phyloP scores from a whole-genome alignment of 2,797 vertebrate species.

The Salarias fasciatus region DNA sequence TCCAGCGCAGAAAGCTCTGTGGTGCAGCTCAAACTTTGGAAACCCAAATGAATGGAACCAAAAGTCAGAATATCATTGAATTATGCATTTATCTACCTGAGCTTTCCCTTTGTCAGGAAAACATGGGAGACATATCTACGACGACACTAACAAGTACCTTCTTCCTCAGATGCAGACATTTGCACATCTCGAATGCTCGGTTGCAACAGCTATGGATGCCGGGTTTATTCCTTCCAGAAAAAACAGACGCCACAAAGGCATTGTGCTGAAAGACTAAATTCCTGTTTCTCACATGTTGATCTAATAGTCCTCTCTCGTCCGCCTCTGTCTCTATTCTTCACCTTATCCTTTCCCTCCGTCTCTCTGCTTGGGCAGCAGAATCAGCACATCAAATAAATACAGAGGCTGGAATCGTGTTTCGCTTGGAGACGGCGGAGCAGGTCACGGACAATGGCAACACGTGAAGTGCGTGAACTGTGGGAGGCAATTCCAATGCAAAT shows the following conservation, averaged over 20 bases:
- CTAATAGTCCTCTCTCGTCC: constrained; percentile 66
- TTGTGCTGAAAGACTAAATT: constrained; percentile 72
- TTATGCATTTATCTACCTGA: too few relatives aligned
- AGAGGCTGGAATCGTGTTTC: constrained; percentile 70
- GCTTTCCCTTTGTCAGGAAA: too few relatives aligned
- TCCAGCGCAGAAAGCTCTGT: too few relatives aligned
- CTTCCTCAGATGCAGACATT: too few relatives aligned
- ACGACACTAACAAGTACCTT: too few relatives aligned
- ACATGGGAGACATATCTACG: too few relatives aligned
- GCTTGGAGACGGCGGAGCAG: constrained; percentile 66
- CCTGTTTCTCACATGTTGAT: constrained; percentile 71
- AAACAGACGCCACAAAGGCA: constrained; percentile 68
- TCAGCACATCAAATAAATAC: constrained; percentile 83
- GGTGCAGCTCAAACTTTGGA: too few relatives aligned
- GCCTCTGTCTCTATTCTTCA: constrained; percentile 37
- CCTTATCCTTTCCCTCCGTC: constrained; percentile 30
- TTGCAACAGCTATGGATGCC: too few relatives aligned
- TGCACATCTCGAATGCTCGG: too few relatives aligned
- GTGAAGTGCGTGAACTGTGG: constrained; percentile 58
- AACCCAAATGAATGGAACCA: too few relatives aligned
- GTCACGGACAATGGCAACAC: constrained; percentile 73
- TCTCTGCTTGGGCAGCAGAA: constrained; percentile 68
- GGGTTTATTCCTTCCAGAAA: constrained; percentile 60
- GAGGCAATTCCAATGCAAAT: constrained; percentile 72
- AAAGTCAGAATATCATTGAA: too few relatives aligned